Evolutionary conservation across 2,113 vertebrate species (phyloP).

Genomic region (Propithecus coquereli): DNA sequence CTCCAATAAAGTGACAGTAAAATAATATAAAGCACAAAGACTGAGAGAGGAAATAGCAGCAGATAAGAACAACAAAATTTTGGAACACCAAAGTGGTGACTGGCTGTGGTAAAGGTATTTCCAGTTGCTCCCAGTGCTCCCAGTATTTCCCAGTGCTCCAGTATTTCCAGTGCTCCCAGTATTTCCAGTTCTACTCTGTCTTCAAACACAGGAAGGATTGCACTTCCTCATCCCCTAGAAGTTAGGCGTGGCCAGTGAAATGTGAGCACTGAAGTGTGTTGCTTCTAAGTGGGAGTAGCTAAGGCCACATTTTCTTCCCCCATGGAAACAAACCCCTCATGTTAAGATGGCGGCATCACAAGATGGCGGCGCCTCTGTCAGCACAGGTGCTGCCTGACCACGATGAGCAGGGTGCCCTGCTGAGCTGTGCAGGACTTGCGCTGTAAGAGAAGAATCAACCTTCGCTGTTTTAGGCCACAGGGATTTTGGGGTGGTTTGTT

Average conservation of each 20-base stretch:
- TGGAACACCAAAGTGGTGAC: not conserved
- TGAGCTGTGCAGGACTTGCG: not conserved
- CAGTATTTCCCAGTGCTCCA: no score
- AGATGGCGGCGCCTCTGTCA: accelerated
- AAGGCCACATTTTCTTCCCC: not conserved
- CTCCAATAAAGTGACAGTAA: not conserved
- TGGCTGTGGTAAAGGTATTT: not conserved
- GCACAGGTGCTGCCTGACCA: not conserved
- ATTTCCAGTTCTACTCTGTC: not conserved
- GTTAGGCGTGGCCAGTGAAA: accelerated
- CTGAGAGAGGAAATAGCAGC: not conserved
- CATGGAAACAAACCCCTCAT: not conserved
- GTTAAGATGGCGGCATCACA: not conserved
- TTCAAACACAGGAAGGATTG: not conserved
- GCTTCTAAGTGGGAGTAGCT: not conserved
- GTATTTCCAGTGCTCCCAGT: no score
- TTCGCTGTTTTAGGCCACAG: not conserved
- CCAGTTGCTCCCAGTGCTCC: not conserved
- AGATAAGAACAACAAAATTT: not conserved
- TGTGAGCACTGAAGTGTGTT: not conserved
- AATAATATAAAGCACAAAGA: not conserved
- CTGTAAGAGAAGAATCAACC: not conserved
- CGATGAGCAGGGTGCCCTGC: not conserved
- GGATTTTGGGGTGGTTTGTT: not conserved
- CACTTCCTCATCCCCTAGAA: not conserved